Evolutionary conservation across 2,888 invertebrate species (phyloP).

Genomic region (Melanophora roralis): DNA sequence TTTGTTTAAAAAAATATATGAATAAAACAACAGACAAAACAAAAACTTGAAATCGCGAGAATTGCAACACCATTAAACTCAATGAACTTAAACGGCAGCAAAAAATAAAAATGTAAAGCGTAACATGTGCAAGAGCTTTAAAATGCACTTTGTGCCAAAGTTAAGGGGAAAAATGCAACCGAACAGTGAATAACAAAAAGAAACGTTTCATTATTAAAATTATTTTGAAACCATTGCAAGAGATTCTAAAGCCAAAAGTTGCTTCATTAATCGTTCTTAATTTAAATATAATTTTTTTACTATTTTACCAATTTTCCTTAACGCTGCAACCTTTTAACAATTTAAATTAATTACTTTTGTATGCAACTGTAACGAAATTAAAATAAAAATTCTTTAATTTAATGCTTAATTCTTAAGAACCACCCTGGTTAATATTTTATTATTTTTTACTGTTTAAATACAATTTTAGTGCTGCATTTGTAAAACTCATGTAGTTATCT

Average conservation of each 20-base stretch:
- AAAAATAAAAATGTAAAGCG: slow-evolving; percentile 26
- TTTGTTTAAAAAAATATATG: slow-evolving; percentile 62
- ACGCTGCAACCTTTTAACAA: not conserved
- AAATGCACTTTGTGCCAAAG: not conserved
- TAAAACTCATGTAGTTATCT: slow-evolving; percentile 26
- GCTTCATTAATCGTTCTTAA: too few relatives aligned
- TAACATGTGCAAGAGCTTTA: slow-evolving; percentile 50
- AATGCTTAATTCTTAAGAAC: not conserved
- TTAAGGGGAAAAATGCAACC: not conserved
- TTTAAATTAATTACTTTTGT: too few relatives aligned
- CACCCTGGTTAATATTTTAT: slow-evolving; percentile 12
- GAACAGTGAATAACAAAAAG: not conserved
- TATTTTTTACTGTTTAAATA: slow-evolving; percentile 22
- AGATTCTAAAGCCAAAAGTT: too few relatives aligned
- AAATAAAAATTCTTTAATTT: not conserved
- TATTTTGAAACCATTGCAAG: too few relatives aligned
- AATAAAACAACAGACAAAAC: slow-evolving; percentile 51
- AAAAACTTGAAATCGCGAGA: slow-evolving; percentile 61
- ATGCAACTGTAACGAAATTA: too few relatives aligned
- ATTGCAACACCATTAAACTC: slow-evolving; percentile 61
- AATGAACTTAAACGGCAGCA: slow-evolving; percentile 38
- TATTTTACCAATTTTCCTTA: not conserved
- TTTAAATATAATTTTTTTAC: too few relatives aligned
- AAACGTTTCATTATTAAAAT: too few relatives aligned
- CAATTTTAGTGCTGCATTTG: not conserved